Conservation (phyloP, 2,888 invertebrate genomes). For the Epistrophe eligans region DNA sequence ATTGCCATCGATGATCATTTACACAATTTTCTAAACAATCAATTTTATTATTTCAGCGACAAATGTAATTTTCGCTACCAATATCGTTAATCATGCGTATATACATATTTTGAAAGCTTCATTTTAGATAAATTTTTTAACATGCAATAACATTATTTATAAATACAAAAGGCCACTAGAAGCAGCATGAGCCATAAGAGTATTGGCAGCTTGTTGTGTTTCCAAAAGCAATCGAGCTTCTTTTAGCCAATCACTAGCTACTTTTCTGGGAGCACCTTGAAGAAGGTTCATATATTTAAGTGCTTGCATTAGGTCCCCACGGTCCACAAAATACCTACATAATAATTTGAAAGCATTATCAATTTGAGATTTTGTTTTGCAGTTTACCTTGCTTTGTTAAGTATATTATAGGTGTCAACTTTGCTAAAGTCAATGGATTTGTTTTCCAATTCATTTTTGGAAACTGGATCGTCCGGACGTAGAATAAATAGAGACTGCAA, state of each 20-base stretch:
- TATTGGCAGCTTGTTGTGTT: conserved; percentile 95
- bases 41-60: no score
- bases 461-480: conserved; percentile 88
- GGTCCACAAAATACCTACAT: conserved; percentile 92
- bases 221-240: conserved; percentile 93
- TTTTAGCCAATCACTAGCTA: conserved; percentile 94
- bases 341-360: not conserved
- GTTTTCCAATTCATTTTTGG: conserved; percentile 89
- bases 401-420: conserved; percentile 94
- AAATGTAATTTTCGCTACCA: not conserved
- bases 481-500: conserved; percentile 94
- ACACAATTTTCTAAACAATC: no score
- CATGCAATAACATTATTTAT: conserved; percentile 77
- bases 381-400: conserved; percentile 93
- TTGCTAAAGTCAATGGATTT: conserved; percentile 89
- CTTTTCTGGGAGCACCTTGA: conserved; percentile 93
- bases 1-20: no score
- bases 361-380: not conserved
- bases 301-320: conserved; percentile 94
- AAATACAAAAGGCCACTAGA: conserved; percentile 86
- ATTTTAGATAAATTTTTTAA: not conserved
- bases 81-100: no score
- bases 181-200: conserved; percentile 94
- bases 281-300: conserved; percentile 94
- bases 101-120: not conserved